Percentiles rank a stretch among this genome's conserved stretches.
Conservation (phyloP, 2,113 vertebrate species). For the Entomyzon cyanotis region DNA sequence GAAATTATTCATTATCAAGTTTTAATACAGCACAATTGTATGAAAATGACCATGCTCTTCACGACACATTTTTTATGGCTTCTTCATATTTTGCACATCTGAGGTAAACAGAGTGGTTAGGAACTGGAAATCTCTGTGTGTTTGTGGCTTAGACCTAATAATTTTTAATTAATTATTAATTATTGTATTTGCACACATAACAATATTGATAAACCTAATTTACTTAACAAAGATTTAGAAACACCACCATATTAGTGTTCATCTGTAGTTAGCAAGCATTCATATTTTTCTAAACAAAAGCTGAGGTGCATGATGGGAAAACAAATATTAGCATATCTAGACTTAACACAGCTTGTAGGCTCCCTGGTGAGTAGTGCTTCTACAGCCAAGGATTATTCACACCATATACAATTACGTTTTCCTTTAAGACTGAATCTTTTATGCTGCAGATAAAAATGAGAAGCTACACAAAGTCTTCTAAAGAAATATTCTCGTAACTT, state of each 20-base stretch:
- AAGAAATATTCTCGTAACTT: constrained; percentile 14
- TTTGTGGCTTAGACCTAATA: neutral
- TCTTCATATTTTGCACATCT: neutral
- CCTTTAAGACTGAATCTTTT: constrained; percentile 45
- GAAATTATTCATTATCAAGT: neutral
- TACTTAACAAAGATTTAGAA: neutral
- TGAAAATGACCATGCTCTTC: neutral
- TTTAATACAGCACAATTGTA: neutral
- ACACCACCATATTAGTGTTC: neutral
- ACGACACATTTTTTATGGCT: neutral
- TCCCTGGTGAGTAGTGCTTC: constrained; percentile 40
- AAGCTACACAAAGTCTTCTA: constrained; percentile 11
- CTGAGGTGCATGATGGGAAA: constrained; percentile 23
- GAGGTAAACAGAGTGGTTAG: neutral
- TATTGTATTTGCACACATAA: neutral
- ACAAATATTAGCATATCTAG: constrained; percentile 63
- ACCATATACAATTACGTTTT: constrained; percentile 53
- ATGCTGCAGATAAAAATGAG: constrained; percentile 38
- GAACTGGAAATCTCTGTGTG: neutral
- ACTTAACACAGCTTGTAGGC: constrained; percentile 24
- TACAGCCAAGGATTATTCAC: constrained; percentile 49
- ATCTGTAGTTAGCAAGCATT: neutral
- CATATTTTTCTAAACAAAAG: constrained; percentile 33
- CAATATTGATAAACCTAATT: neutral
- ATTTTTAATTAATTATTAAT: neutral